Conservation (phyloP, 2,113 vertebrate genomes). For the Epinephelus cyanopodus region DNA sequence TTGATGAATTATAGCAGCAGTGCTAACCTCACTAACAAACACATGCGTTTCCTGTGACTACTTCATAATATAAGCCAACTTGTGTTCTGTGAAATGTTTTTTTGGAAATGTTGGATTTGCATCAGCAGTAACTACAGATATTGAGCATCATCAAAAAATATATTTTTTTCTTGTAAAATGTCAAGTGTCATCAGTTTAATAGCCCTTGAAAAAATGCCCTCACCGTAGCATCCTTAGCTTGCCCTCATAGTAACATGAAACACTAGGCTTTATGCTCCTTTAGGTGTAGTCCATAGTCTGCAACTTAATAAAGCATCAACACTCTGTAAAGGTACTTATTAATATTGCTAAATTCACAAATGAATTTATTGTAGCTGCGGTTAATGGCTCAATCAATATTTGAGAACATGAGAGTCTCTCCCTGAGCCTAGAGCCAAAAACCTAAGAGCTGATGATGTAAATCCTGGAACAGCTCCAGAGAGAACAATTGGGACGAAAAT, state of each 20-base stretch:
- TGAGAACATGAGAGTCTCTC: conserved; percentile 28
- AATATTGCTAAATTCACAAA: conserved; percentile 30
- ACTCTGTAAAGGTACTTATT: conserved; percentile 4
- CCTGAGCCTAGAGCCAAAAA: conserved; percentile 21
- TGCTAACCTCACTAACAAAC: too few species aligned
- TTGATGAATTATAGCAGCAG: too few species aligned
- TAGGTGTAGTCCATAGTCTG: not conserved
- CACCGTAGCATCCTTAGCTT: not conserved
- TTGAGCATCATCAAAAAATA: too few species aligned
- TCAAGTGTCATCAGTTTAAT: too few species aligned
- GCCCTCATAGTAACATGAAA: not conserved
- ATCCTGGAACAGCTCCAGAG: conserved; percentile 27
- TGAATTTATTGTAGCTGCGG: conserved; percentile 6
- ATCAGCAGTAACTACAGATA: too few species aligned
- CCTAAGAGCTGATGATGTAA: conserved; percentile 27
- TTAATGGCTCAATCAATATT: conserved; percentile 45
- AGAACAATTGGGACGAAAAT: conserved; percentile 37
- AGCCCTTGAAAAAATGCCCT: too few species aligned
- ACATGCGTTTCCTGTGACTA: too few species aligned
- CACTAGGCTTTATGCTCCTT: not conserved
- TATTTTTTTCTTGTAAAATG: too few species aligned
- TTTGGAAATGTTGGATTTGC: too few species aligned
- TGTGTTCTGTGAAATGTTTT: too few species aligned
- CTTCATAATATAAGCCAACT: too few species aligned
- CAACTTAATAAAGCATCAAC: not conserved